phyloP scores from a whole-genome alignment of 2,797 vertebrate species.

The Karalla daura region DNA sequence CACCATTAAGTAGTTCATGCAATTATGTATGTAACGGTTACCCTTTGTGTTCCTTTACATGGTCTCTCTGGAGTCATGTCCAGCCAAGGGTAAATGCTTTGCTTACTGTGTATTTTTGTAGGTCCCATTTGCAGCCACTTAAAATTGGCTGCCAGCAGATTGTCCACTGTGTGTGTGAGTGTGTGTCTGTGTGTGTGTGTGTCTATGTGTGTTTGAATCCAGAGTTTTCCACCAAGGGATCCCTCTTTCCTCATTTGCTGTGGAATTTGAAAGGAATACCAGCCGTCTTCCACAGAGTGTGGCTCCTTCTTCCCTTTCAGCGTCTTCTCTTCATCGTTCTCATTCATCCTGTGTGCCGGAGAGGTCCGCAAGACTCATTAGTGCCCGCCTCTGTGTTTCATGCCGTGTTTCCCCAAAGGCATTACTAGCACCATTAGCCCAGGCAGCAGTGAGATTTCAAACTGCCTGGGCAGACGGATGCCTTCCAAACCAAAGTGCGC shows the following conservation, averaged over 20 bases:
- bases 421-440: conserved; percentile 86
- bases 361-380: conserved; percentile 89
- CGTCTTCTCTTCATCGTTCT: conserved; percentile 38
- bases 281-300: conserved; percentile 40
- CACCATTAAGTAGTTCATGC: no score
- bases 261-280: conserved; percentile 55
- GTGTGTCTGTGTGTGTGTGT: no score
- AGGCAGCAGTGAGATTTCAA: conserved; percentile 82
- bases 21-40: not conserved
- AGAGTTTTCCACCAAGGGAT: conserved; percentile 36
- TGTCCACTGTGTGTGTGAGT: conserved; percentile 14
- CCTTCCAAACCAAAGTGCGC: conserved; percentile 74
- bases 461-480: conserved; percentile 83
- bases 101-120: conserved; percentile 24
- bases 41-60: not conserved
- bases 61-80: not conserved
- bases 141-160: conserved; percentile 41
- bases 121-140: conserved; percentile 57
- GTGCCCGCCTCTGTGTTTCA: conserved; percentile 82
- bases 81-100: conserved; percentile 17
- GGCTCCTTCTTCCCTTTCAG: conserved; percentile 57
- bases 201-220: conserved; percentile 30
- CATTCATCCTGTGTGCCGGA: conserved; percentile 66
- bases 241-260: conserved; percentile 47
- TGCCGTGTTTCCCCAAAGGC: conserved; percentile 83